Conservation (phyloP, 1,140 invertebrate species). For the Drosophila azteca region DNA sequence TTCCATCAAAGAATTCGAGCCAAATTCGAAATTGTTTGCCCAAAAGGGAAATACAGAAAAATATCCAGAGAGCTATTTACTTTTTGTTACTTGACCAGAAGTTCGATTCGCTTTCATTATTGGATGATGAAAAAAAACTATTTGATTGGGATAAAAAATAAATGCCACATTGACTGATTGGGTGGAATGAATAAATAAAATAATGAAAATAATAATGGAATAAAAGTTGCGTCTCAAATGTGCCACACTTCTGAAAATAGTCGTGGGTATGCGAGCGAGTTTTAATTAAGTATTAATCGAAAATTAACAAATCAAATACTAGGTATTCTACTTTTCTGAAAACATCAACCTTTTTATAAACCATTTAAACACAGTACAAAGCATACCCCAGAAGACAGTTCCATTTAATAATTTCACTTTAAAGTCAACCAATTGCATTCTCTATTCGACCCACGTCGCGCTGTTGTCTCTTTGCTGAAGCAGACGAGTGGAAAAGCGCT, state of each 20-base stretch:
- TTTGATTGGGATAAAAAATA: conserved; percentile 30
- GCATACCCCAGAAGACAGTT: too few relatives aligned
- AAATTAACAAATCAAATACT: too few relatives aligned
- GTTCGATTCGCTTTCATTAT: conserved; percentile 8
- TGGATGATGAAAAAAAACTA: conserved; percentile 17
- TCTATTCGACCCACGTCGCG: background rate
- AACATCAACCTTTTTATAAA: too few relatives aligned
- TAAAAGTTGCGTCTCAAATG: too few relatives aligned
- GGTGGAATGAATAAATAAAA: background rate
- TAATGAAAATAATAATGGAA: too few relatives aligned
- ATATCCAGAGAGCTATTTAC: conserved; percentile 33
- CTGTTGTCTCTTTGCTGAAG: conserved; percentile 34
- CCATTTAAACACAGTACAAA: too few relatives aligned
- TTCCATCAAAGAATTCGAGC: conserved; percentile 23
- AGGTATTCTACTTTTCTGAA: too few relatives aligned
- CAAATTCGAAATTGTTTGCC: conserved; percentile 58
- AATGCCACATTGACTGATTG: conserved; percentile 37
- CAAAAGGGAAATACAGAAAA: conserved; percentile 18
- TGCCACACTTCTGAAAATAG: too few relatives aligned
- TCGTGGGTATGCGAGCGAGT: too few relatives aligned
- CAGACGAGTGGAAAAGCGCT: conserved; percentile 21
- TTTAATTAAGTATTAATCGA: too few relatives aligned
- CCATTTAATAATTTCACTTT: too few relatives aligned
- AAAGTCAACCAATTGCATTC: too few relatives aligned
- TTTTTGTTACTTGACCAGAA: conserved; percentile 32